Conservation (phyloP, 2,888 invertebrate species). For the Dicranocentrus wangi region DNA sequence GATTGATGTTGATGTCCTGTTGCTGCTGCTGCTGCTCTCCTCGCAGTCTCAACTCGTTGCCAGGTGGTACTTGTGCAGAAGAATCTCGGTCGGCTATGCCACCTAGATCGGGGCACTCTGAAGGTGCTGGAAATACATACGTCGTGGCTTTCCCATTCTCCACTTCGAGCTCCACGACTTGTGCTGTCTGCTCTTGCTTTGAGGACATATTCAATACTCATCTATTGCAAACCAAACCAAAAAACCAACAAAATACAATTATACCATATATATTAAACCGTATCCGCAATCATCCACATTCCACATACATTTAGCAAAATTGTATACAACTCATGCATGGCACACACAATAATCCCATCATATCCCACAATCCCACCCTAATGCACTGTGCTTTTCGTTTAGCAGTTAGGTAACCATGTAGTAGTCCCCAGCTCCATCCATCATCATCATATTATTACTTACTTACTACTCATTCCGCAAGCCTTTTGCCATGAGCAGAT, state of each 20-base stretch:
- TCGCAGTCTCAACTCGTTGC: constrained; percentile 27
- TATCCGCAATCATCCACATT: no score
- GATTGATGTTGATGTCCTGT: constrained; percentile 6
- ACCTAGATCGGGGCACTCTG: constrained; percentile 60
- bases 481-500: no score
- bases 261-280: not conserved
- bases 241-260: not conserved
- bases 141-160: constrained; percentile 62
- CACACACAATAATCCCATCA: not conserved
- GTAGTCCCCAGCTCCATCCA: no score
- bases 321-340: not conserved
- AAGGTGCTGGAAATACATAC: constrained; percentile 71
- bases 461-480: no score
- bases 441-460: no score
- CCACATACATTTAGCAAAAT: not conserved
- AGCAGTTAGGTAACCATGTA: no score
- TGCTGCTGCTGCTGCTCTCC: no score
- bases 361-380: not conserved
- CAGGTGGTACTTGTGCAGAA: not conserved
- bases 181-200: constrained; percentile 66
- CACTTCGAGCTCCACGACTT: constrained; percentile 61
- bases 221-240: constrained; percentile 64
- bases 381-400: not conserved
- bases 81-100: constrained; percentile 14
- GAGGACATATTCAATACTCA: constrained; percentile 72